These are phyloP conservation scores for Ichneumoninae sp. DNA, from an alignment of 2,888 invertebrate genomes.

Conservation along the genomic window DNA sequence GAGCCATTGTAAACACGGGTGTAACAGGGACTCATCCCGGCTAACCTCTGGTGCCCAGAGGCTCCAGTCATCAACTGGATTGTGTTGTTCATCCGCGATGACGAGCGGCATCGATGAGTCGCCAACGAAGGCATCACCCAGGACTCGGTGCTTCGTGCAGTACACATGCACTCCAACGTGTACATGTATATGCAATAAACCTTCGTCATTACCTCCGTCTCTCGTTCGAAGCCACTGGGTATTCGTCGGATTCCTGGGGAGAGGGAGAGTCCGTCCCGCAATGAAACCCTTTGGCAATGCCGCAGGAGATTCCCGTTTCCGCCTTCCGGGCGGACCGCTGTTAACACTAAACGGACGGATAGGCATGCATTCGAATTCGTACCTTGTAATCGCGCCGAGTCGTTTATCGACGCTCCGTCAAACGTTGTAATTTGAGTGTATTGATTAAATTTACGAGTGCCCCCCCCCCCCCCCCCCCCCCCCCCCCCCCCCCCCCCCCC, in stretches of 20 bases:
- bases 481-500: too few species aligned
- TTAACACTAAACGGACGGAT: conserved; percentile 10
- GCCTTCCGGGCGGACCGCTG: conserved; percentile 31
- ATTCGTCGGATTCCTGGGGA: conserved; percentile 12
- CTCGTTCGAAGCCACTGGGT: conserved; percentile 38
- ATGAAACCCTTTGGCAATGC: conserved; percentile 33
- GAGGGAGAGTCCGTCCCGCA: conserved; percentile 12
- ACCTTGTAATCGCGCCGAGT: conserved; percentile 80
- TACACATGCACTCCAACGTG: conserved; percentile 2
- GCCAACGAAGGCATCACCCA: conserved; percentile 12
- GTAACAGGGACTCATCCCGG: conserved; percentile 81
- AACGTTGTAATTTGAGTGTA: conserved; percentile 80
- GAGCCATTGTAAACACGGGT: conserved; percentile 83
- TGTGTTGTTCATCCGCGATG: conserved; percentile 33
- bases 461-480: too few species aligned
- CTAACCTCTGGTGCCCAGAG: conserved; percentile 70
- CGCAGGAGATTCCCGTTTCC: conserved; percentile 19
- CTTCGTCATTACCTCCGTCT: conserved; percentile 40
- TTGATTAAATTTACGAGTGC: conserved; percentile 80
- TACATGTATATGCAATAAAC: not conserved
- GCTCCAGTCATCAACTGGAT: conserved; percentile 52
- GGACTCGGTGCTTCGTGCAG: not conserved
- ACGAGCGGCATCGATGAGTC: conserved; percentile 37
- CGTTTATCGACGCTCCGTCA: conserved; percentile 78
- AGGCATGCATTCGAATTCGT: conserved; percentile 66